These are phyloP conservation scores for Enteromius argenteus DNA, from an alignment of 2,797 vertebrate species.

Conservation along the genomic window DNA sequence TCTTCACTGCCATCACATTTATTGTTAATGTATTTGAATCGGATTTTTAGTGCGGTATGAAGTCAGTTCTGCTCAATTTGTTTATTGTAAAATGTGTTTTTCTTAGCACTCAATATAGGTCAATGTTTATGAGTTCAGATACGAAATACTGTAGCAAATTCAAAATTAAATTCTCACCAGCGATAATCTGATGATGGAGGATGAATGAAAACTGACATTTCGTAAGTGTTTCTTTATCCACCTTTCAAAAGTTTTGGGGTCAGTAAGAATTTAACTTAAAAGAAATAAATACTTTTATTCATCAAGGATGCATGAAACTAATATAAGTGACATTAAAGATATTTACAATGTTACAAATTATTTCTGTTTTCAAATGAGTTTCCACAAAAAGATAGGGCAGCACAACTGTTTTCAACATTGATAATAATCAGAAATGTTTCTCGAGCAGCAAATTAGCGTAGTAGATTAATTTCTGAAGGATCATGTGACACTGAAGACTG, in stretches of 20 bases:
- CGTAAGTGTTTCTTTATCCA: background rate
- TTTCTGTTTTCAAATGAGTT: background rate
- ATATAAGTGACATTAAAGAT: background rate
- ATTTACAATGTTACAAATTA: background rate
- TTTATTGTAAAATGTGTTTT: background rate
- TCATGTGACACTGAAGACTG: background rate
- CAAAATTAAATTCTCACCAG: background rate
- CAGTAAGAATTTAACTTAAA: background rate
- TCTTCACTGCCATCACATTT: background rate
- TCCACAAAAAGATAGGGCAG: background rate
- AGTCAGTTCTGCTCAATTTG: background rate
- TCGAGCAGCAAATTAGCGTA: background rate
- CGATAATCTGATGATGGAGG: background rate
- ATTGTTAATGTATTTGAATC: background rate
- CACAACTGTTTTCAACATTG: background rate
- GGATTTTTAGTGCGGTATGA: background rate
- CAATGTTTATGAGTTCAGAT: background rate
- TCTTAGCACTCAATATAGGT: background rate
- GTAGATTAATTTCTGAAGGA: background rate
- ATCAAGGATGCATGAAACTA: background rate
- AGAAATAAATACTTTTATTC: background rate
- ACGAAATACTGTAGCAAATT: background rate
- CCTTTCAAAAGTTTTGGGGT: background rate
- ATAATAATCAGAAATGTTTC: background rate
- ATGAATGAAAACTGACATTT: background rate